Evolutionary conservation across 2,888 invertebrate species (phyloP).

Genomic region (Hoplodrina blanda): DNA sequence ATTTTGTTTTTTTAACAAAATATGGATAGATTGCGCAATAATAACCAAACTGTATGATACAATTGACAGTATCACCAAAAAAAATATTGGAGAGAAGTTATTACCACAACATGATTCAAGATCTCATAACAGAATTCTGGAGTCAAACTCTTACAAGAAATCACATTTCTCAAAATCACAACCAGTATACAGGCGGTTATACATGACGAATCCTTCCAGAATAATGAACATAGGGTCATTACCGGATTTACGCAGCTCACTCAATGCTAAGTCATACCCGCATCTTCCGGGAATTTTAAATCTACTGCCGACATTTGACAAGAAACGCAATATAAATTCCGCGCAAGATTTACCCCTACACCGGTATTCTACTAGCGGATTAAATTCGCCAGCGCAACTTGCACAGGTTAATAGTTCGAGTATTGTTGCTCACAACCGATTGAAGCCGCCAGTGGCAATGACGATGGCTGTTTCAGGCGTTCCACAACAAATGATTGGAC

Average conservation of each 20-base stretch:
- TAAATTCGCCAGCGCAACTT: slow-evolving; percentile 21
- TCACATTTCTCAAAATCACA: slow-evolving; percentile 14
- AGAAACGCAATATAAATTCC: slow-evolving; percentile 23
- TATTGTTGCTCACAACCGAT: slow-evolving; percentile 28
- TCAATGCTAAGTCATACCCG: slow-evolving; percentile 24
- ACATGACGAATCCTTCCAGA: slow-evolving; percentile 12
- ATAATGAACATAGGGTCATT: slow-evolving; percentile 19
- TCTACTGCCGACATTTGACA: slow-evolving; percentile 15
- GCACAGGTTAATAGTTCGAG: slow-evolving; percentile 39
- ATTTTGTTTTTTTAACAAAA: slow-evolving; percentile 44
- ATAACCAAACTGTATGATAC: slow-evolving; percentile 29
- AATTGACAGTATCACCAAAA: slow-evolving; percentile 34
- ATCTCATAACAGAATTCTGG: slow-evolving; percentile 7
- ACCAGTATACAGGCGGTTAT: slow-evolving; percentile 19
- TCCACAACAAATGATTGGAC: slow-evolving; percentile 17
- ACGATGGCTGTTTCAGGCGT: slow-evolving; percentile 21
- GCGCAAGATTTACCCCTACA: slow-evolving; percentile 15
- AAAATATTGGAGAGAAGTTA: slow-evolving; percentile 26
- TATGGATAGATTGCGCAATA: slow-evolving; percentile 45
- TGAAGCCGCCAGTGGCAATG: slow-evolving; percentile 29
- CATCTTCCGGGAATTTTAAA: slow-evolving; percentile 10
- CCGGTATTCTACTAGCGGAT: slow-evolving; percentile 18
- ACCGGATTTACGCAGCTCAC: not conserved
- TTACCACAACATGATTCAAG: slow-evolving; percentile 23
- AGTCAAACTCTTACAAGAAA: slow-evolving; percentile 16